phyloP scores from a whole-genome alignment of 2,113 vertebrate species.

The Electrona antarctica region DNA sequence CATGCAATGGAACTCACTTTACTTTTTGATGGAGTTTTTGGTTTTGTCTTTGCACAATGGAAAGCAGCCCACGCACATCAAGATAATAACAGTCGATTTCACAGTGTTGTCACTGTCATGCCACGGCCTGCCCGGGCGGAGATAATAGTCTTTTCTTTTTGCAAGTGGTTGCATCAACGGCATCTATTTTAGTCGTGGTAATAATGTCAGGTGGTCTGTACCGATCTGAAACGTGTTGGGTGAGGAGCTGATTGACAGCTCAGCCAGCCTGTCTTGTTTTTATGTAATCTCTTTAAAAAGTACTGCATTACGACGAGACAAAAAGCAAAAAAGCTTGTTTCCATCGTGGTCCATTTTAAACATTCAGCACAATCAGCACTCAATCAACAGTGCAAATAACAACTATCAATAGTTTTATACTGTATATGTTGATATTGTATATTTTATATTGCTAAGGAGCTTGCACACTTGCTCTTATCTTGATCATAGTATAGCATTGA shows the following conservation, averaged over 20 bases:
- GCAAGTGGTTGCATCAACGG: constrained; percentile 60
- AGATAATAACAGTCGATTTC: background rate
- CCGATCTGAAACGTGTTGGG: background rate
- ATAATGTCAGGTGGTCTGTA: no score
- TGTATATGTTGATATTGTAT: no score
- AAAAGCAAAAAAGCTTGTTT: no score
- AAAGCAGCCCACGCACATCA: background rate
- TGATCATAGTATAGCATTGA: no score
- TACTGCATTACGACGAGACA: no score
- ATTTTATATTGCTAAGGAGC: no score
- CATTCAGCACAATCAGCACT: no score
- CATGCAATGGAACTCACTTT: background rate
- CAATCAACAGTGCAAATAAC: no score
- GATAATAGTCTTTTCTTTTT: constrained; percentile 49
- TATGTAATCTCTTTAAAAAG: no score
- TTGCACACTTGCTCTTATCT: no score
- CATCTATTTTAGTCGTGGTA: background rate
- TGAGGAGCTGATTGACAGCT: background rate
- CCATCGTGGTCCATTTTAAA: no score
- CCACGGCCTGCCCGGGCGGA: constrained; percentile 38
- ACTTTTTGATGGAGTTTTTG: background rate
- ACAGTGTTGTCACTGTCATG: constrained; percentile 21
- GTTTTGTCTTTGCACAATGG: background rate
- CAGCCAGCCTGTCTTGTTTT: background rate
- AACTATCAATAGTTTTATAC: no score